Base-by-base conservation (phyloP, 2,888 invertebrate genomes). In the Amphipyra berbera region DNA sequence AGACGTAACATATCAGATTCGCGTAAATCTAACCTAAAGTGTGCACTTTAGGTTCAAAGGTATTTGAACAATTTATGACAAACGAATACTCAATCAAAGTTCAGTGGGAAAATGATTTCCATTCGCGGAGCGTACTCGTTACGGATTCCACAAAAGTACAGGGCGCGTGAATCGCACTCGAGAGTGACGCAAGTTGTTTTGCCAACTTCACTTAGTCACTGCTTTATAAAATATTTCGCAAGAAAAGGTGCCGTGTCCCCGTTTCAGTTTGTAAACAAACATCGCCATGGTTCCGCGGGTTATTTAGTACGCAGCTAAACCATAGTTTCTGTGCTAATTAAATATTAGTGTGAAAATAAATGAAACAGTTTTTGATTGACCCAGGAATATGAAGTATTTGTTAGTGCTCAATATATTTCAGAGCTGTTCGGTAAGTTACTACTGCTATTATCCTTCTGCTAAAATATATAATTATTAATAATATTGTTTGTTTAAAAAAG, bases 161-260 rank as follows among this genome's bases (percentile, higher is more conserved):
- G 74, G 69, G 66, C 72, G 58, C 59, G 55, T 57, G 66, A 60
- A 54, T 68, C 68, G 55, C 50, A 53, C 73, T 66, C 63, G 61
- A 60, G 59, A 76, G 73, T 92, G 90, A 92, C 90, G 90, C 87
- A 92, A 92, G 82, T 87, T 91, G 92, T 93, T 93, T 93, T 91
- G 90, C 88, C 82, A 82, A 88, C 87, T 84, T 82, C 81, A 87
- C 88, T 90, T 90, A 90, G 88, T 92, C 89, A 89, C 85, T 84
- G 75, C 82, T 83, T 85, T 72, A 67, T 73, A 79, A 74, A 84
- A 81, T 88, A 88, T 92, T 90, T 93, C 89, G 88, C 88, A 91
- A 92, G 87, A 88, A 71, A 90, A 88, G 88, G 89, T 88, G 88
- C 69, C 82, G 85, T 89, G 90, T 84, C 90, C 90, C 84, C 89